phyloP scores from a whole-genome alignment of 2,113 vertebrate genomes.

The Callipepla californica region DNA sequence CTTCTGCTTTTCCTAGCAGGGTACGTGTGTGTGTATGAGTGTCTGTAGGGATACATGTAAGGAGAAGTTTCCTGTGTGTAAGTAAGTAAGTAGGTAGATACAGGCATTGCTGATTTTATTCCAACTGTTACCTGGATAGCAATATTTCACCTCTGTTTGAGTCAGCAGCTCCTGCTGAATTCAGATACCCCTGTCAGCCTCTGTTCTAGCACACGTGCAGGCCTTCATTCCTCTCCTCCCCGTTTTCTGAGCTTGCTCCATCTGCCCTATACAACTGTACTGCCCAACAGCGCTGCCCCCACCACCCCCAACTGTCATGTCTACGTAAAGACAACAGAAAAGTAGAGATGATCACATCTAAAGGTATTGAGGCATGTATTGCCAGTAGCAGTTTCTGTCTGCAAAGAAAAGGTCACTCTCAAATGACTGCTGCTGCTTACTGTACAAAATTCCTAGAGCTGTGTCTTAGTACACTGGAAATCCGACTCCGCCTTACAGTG shows the following conservation, averaged over 20 bases:
- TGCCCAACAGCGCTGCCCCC: not conserved
- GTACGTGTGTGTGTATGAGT: rapidly evolving
- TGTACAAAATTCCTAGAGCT: not conserved
- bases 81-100: rapidly evolving
- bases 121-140: not conserved
- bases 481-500: too few species aligned
- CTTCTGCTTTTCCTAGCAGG: not conserved
- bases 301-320: rapidly evolving
- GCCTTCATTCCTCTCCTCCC: not conserved
- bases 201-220: not conserved
- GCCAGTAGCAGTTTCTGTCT: not conserved
- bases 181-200: not conserved
- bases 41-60: not conserved
- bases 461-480: not conserved
- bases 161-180: too few species aligned
- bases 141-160: not conserved
- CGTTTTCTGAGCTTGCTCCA: not conserved
- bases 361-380: not conserved
- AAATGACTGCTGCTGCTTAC: not conserved
- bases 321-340: not conserved
- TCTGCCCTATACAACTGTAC: not conserved
- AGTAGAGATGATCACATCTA: not conserved
- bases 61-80: rapidly evolving
- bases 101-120: not conserved
- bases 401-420: not conserved